Percentiles rank a stretch among this genome's conserved stretches.
These are phyloP conservation scores for Aphidius ervi DNA, from an alignment of 1,140 invertebrate species.

Conservation along the genomic window DNA sequence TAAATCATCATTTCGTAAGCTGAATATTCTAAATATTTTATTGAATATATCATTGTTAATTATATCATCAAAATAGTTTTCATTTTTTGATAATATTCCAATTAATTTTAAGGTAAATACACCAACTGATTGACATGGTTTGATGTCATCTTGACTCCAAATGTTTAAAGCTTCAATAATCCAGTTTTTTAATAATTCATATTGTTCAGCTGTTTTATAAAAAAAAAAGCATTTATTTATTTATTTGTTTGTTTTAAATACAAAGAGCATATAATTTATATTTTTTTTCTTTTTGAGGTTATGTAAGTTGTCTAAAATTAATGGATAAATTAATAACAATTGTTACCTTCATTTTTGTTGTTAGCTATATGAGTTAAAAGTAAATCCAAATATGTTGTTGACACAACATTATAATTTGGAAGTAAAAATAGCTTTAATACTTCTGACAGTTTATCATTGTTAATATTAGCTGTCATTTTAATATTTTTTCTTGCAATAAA, in stretches of 20 bases:
- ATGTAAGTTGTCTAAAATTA: background rate
- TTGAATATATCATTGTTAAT: constrained; percentile 42
- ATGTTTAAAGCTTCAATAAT: constrained; percentile 34
- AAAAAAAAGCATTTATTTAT: too few relatives aligned
- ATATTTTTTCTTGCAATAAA: too few relatives aligned
- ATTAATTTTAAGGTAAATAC: constrained; percentile 52
- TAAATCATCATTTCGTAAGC: constrained; percentile 37
- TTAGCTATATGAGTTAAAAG: constrained; percentile 42
- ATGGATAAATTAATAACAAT: constrained; percentile 8
- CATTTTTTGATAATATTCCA: constrained; percentile 45
- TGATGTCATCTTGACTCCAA: constrained; percentile 33
- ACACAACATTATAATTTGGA: constrained; percentile 43
- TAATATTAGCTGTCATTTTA: constrained; percentile 24
- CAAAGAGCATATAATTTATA: background rate
- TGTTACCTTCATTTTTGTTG: constrained; percentile 37
- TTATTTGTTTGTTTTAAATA: constrained; percentile 12
- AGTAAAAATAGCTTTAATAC: constrained; percentile 45
- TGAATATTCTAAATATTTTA: constrained; percentile 39
- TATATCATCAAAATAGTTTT: constrained; percentile 43
- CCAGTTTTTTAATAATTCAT: constrained; percentile 37
- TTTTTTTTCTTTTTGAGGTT: background rate
- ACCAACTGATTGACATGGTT: constrained; percentile 45
- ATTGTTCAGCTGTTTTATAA: too few relatives aligned
- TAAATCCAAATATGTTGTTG: constrained; percentile 46
- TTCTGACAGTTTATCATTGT: constrained; percentile 35